Evolutionary conservation across 2,113 vertebrate species (phyloP).

Genomic region (Lampris megalopsis): DNA sequence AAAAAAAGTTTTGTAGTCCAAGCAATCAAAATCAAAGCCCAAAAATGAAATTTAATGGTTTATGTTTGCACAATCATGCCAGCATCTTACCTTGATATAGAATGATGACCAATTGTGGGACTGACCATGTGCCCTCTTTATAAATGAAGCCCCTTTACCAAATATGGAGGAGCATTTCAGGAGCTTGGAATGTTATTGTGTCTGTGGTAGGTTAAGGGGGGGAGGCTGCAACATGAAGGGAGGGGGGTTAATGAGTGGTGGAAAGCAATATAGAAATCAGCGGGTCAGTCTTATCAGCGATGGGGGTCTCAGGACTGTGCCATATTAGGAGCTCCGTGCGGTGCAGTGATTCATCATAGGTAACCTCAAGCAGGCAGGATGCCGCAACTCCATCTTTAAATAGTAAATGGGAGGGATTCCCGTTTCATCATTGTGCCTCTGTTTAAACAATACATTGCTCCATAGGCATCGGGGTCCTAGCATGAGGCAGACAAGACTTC

Average conservation of each 20-base stretch:
- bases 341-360: slow-evolving; percentile 67
- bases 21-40: background rate
- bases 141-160: slow-evolving; percentile 78
- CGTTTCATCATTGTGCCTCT: slow-evolving; percentile 46
- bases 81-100: slow-evolving; percentile 76
- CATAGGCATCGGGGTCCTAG: slow-evolving; percentile 15
- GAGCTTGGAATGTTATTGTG: slow-evolving; percentile 77
- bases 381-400: slow-evolving; percentile 62
- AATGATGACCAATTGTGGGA: slow-evolving; percentile 68
- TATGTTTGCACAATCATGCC: slow-evolving; percentile 18
- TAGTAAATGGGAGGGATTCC: slow-evolving; percentile 67
- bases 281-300: slow-evolving; percentile 70
- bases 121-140: slow-evolving; percentile 71
- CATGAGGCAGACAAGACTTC: background rate
- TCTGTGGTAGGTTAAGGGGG: slow-evolving; percentile 59
- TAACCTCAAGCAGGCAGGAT: slow-evolving; percentile 66
- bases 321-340: slow-evolving; percentile 72
- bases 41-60: background rate
- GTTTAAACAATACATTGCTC: slow-evolving; percentile 29
- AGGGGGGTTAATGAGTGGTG: slow-evolving; percentile 63
- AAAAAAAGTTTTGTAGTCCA: background rate
- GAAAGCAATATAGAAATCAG: slow-evolving; percentile 76
- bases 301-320: slow-evolving; percentile 50
- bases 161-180: slow-evolving; percentile 76
- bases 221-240: slow-evolving; percentile 14